Percentiles rank a stretch among this genome's conserved stretches.
Evolutionary conservation across 2,888 invertebrate genomes (phyloP).

Genomic region (Piscicola geometra): DNA sequence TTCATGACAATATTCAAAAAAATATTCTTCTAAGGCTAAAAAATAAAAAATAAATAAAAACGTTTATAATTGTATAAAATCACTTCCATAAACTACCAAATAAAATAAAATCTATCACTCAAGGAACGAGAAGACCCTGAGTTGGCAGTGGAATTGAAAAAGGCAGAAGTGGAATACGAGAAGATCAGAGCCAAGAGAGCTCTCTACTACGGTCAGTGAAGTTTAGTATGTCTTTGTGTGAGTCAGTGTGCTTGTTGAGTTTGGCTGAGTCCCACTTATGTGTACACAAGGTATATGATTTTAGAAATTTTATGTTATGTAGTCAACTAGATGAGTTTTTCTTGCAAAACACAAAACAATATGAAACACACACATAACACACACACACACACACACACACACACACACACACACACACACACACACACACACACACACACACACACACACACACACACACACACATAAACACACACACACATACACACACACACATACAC

Average conservation of each 20-base stretch:
- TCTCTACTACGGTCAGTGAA: slow-evolving; percentile 69
- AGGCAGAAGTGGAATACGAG: slow-evolving; percentile 84
- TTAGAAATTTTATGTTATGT: too few relatives aligned
- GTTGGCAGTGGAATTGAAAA: slow-evolving; percentile 79
- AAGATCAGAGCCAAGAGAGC: slow-evolving; percentile 78
- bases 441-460: slow-evolving; percentile 13
- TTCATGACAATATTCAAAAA: background rate
- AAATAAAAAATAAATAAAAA: too few relatives aligned
- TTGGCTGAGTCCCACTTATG: too few relatives aligned
- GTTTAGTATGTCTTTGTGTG: background rate
- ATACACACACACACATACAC: slow-evolving; percentile 29
- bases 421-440: slow-evolving; percentile 25
- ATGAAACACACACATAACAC: too few relatives aligned
- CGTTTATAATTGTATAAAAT: too few relatives aligned
- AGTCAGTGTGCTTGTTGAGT: too few relatives aligned
- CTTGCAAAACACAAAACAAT: too few relatives aligned
- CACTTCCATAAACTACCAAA: too few relatives aligned
- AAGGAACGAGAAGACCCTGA: slow-evolving; percentile 93
- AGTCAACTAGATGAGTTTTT: too few relatives aligned
- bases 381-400: too few relatives aligned
- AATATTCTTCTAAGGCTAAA: background rate
- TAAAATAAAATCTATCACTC: too few relatives aligned
- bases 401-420: slow-evolving; percentile 17
- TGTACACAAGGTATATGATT: too few relatives aligned
- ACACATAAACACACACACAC: slow-evolving; percentile 23